Evolutionary conservation across 1,140 invertebrate species (phyloP).

Genomic region (Pseudobourletiella spinata): DNA sequence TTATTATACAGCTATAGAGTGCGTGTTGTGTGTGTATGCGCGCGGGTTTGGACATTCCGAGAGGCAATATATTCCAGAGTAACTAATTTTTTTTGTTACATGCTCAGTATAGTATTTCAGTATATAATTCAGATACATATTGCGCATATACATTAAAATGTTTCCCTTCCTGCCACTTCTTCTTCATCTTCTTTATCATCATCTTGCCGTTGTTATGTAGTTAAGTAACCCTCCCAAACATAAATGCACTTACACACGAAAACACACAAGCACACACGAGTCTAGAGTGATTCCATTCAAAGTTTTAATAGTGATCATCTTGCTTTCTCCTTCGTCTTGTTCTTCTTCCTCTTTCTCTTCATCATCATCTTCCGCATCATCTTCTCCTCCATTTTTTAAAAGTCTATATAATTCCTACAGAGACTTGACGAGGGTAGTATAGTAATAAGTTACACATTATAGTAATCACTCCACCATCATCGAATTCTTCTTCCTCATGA

Average conservation of each 20-base stretch:
- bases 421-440: not conserved
- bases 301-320: not conserved
- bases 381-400: not conserved
- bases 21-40: no score
- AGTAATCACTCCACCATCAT: constrained; percentile 1
- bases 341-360: not conserved
- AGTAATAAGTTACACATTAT: not conserved
- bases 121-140: no score
- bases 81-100: no score
- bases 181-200: not conserved
- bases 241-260: not conserved
- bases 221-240: not conserved
- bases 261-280: not conserved
- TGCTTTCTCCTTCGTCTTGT: not conserved
- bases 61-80: no score
- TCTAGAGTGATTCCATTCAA: not conserved
- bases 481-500: no score
- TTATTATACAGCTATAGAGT: no score
- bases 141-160: no score
- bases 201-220: not conserved
- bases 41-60: no score
- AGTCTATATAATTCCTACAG: not conserved
- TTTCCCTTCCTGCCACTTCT: not conserved
- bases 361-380: not conserved
- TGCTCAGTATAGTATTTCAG: no score